Conservation (phyloP, 2,113 vertebrate species). For the Empidonax alnorum region DNA sequence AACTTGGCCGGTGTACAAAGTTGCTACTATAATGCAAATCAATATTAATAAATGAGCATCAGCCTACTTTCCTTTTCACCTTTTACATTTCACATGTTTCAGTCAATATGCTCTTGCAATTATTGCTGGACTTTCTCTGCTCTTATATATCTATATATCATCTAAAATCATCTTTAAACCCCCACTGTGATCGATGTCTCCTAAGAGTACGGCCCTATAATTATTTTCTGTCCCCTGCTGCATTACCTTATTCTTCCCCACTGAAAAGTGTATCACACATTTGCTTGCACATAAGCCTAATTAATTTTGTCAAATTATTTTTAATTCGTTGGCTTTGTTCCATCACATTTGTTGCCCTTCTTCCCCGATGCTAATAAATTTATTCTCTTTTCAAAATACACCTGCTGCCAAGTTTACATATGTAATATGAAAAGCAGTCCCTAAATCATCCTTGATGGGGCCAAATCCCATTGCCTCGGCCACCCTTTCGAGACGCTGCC, state of each 20-base stretch:
- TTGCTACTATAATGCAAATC: slow-evolving; percentile 44
- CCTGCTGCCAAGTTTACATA: slow-evolving; percentile 25
- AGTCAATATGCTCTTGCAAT: slow-evolving; percentile 36
- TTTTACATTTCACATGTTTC: slow-evolving; percentile 14
- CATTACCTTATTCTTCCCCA: slow-evolving; percentile 12
- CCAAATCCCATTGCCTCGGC: not conserved
- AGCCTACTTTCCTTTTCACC: slow-evolving; percentile 37
- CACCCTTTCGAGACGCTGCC: not conserved
- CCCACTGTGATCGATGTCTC: not conserved
- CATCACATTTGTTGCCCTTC: slow-evolving; percentile 34
- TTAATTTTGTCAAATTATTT: slow-evolving; percentile 72
- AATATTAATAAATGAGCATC: slow-evolving; percentile 50
- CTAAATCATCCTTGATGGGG: slow-evolving; percentile 11
- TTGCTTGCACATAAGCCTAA: slow-evolving; percentile 44
- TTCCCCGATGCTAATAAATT: not conserved
- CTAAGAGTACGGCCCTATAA: not conserved
- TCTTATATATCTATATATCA: not conserved
- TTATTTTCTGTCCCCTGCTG: slow-evolving; percentile 49
- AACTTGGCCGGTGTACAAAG: slow-evolving; percentile 21
- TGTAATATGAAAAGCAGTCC: not conserved
- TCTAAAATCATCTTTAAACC: not conserved
- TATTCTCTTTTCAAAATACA: slow-evolving; percentile 14
- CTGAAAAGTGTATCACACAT: slow-evolving; percentile 36
- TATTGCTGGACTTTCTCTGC: not conserved
- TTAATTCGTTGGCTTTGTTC: slow-evolving; percentile 59